Conservation (phyloP, 2,113 vertebrate genomes). For the Sturnus vulgaris region DNA sequence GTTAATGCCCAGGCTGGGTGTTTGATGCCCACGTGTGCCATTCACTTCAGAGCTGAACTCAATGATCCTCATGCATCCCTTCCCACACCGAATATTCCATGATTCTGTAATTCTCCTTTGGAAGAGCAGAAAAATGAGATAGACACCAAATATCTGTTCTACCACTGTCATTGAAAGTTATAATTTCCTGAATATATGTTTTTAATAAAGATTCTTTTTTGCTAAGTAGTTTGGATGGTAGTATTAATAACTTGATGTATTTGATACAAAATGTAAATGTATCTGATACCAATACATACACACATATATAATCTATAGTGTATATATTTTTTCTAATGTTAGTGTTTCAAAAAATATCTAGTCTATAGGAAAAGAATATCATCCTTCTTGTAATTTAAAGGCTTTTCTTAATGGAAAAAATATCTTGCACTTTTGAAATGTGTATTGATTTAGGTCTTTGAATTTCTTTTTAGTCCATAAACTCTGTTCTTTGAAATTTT, state of each 20-base stretch:
- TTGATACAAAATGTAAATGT: neutral
- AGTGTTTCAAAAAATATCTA: neutral
- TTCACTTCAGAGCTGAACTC: neutral
- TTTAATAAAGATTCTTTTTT: neutral
- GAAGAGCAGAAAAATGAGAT: neutral
- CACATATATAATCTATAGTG: neutral
- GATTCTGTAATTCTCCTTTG: neutral
- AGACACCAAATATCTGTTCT: neutral
- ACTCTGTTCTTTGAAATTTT: neutral
- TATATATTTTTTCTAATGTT: neutral
- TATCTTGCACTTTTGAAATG: neutral
- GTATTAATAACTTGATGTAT: neutral
- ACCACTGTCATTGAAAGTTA: neutral
- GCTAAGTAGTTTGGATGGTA: neutral
- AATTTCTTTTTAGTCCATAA: neutral
- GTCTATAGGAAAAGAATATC: neutral
- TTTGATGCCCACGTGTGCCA: neutral
- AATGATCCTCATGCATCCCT: neutral
- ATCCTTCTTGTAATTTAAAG: neutral
- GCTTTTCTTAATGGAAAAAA: neutral
- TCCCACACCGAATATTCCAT: rapidly evolving
- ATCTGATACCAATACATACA: neutral
- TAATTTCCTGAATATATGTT: neutral
- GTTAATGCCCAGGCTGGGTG: neutral
- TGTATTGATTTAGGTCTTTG: neutral